Evolutionary conservation across 1,140 invertebrate genomes (phyloP).

Genomic region (Pseudomyrmex sp.): DNA sequence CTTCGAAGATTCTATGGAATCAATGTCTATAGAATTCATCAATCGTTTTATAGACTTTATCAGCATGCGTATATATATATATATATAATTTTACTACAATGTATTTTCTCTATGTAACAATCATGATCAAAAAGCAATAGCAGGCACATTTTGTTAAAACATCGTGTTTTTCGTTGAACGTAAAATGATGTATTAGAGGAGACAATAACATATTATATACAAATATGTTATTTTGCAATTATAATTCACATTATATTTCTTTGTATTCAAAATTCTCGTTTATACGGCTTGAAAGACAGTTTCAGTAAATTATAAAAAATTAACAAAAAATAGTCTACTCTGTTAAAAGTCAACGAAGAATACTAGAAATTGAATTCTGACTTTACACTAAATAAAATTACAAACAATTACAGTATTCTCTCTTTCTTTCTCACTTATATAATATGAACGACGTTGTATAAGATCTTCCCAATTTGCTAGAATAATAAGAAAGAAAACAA

Average conservation of each 20-base stretch:
- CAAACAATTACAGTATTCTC: slow-evolving; percentile 37
- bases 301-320: slow-evolving; percentile 50
- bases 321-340: slow-evolving; percentile 48
- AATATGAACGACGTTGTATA: slow-evolving; percentile 37
- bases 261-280: slow-evolving; percentile 12
- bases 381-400: slow-evolving; percentile 58
- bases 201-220: slow-evolving; percentile 12
- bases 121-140: slow-evolving; percentile 32
- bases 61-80: too few species aligned
- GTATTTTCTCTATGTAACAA: slow-evolving; percentile 26
- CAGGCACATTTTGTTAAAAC: slow-evolving; percentile 12
- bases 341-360: slow-evolving; percentile 32
- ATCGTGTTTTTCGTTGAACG: neutral
- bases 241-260: slow-evolving; percentile 27
- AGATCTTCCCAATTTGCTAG: slow-evolving; percentile 43
- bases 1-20: too few species aligned
- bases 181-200: neutral
- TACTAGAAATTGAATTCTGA: slow-evolving; percentile 69
- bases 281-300: slow-evolving; percentile 33
- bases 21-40: too few species aligned
- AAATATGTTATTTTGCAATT: slow-evolving; percentile 14
- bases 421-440: neutral
- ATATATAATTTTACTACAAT: neutral
- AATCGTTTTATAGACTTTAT: too few species aligned
- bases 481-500: slow-evolving; percentile 19